These are phyloP conservation scores for Eurytoma adleriae DNA, from an alignment of 2,888 invertebrate genomes.

Conservation along the genomic window DNA sequence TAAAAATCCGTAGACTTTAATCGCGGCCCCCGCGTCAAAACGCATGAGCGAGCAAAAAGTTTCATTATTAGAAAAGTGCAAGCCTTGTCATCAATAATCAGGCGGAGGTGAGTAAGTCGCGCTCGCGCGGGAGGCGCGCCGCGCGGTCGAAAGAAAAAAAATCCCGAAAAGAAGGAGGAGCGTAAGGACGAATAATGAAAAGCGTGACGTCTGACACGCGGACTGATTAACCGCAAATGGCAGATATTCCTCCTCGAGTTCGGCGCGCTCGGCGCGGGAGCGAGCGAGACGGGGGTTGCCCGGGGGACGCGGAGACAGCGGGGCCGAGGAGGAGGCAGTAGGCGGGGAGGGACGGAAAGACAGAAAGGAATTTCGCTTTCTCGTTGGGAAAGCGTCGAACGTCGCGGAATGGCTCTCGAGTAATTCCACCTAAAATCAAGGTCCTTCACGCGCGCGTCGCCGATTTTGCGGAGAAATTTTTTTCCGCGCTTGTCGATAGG, in stretches of 20 bases:
- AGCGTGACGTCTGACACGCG: conserved; percentile 53
- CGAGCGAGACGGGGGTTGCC: conserved; percentile 41
- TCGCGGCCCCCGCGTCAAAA: background rate
- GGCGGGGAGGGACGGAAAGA: conserved; percentile 52
- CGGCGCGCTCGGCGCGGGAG: background rate
- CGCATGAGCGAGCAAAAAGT: background rate
- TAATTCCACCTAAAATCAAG: conserved; percentile 18
- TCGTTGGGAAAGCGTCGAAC: conserved; percentile 56
- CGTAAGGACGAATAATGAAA: conserved; percentile 56
- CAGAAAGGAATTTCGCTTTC: conserved; percentile 55
- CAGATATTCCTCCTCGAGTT: conserved; percentile 44
- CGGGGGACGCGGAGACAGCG: conserved; percentile 54
- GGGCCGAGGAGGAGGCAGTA: background rate
- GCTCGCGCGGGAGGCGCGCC: background rate
- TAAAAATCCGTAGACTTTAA: background rate
- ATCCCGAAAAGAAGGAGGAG: conserved; percentile 28
- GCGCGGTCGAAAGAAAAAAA: conserved; percentile 1
- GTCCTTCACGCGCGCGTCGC: background rate
- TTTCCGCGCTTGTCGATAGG: no score
- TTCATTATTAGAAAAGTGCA: background rate
- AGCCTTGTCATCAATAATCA: conserved; percentile 25
- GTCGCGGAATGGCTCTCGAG: conserved; percentile 47
- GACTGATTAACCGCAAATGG: conserved; percentile 58
- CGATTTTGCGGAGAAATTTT: background rate
- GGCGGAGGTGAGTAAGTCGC: background rate